Conservation (phyloP, 2,797 vertebrate genomes). For the Esox masquinongy region DNA sequence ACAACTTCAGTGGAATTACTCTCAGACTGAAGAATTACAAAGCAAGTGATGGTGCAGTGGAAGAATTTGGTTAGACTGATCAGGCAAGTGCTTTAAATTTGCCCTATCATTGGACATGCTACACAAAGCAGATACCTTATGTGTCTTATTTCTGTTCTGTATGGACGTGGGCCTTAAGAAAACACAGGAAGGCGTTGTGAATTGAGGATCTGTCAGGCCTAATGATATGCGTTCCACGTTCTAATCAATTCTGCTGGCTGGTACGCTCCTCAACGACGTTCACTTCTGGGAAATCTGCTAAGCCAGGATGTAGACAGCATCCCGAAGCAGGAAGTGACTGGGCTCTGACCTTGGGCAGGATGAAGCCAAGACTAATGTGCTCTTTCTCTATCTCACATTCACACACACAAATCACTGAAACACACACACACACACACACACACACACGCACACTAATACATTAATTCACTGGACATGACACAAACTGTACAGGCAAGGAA, state of each 20-base stretch:
- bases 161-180: conserved; percentile 34
- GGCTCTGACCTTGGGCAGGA: conserved; percentile 48
- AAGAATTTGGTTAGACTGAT: too few relatives aligned
- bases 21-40: too few relatives aligned
- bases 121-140: not conserved
- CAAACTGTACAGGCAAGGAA: too few relatives aligned
- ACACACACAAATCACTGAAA: not conserved
- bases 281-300: conserved; percentile 58
- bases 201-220: conserved; percentile 47
- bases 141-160: conserved; percentile 15
- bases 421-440: not conserved
- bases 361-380: conserved; percentile 13
- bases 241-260: conserved; percentile 51
- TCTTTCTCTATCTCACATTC: not conserved
- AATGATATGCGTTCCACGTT: conserved; percentile 58
- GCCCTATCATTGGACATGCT: not conserved
- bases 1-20: too few relatives aligned
- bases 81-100: too few relatives aligned
- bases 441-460: not conserved
- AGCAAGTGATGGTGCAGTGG: too few relatives aligned
- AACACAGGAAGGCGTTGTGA: conserved; percentile 30
- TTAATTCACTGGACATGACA: too few relatives aligned
- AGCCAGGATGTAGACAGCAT: conserved; percentile 50
- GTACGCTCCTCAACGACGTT: conserved; percentile 36
- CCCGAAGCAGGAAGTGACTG: conserved; percentile 15